A percentile compares a stretch with the other conserved stretches of the same genome.
Evolutionary conservation across 2,113 vertebrate species (phyloP).

Genomic region (Lepus americanus): DNA sequence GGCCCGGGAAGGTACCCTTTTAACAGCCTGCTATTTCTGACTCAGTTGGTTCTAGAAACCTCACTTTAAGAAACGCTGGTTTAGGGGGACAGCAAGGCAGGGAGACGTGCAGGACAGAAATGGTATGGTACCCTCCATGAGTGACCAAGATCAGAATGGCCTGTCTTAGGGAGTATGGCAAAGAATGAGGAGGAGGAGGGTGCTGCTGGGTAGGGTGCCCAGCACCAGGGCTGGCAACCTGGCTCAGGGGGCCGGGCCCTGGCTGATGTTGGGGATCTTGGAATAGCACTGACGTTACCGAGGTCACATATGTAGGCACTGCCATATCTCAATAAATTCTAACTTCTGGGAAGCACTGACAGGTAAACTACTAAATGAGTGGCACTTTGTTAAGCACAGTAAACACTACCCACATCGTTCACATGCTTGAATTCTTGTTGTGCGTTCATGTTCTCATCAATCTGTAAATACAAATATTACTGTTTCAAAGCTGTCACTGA

Average conservation of each 20-base stretch:
- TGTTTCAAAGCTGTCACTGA: slow-evolving; percentile 17
- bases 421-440: background rate
- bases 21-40: background rate
- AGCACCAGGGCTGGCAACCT: too few species aligned
- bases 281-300: background rate
- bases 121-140: too few species aligned
- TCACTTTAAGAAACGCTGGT: background rate
- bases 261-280: background rate
- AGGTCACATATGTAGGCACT: background rate
- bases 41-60: background rate
- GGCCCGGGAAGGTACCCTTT: background rate
- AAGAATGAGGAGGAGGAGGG: background rate
- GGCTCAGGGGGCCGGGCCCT: background rate
- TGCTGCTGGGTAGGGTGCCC: too few species aligned
- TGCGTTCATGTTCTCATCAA: background rate
- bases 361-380: background rate
- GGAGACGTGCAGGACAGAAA: background rate
- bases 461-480: slow-evolving; percentile 23
- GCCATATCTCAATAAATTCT: background rate
- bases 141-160: background rate
- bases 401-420: background rate
- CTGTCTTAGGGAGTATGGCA: background rate
- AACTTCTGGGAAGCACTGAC: background rate
- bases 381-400: background rate
- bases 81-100: background rate